Percentiles rank a stretch among this genome's conserved stretches.
These are phyloP conservation scores for Digitonthophagus gazella DNA, from an alignment of 2,888 invertebrate species.

Conservation along the genomic window DNA sequence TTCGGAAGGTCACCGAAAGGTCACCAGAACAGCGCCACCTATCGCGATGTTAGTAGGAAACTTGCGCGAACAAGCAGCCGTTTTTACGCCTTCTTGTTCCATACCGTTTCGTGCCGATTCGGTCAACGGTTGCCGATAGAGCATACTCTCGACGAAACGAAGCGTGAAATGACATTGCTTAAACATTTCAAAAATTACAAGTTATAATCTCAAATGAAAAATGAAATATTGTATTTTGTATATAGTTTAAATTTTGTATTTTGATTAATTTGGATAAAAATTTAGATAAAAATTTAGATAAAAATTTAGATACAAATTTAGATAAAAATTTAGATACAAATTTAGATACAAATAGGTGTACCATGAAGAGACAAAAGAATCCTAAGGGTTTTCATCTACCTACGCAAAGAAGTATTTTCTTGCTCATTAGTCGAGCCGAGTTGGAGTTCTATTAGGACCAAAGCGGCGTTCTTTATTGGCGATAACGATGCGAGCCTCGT, in stretches of 20 bases:
- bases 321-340: too few relatives aligned
- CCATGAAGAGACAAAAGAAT: background rate
- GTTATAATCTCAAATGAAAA: too few relatives aligned
- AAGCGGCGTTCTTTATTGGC: background rate
- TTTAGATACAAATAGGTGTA: too few relatives aligned
- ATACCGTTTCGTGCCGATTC: background rate
- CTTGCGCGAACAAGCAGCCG: too few relatives aligned
- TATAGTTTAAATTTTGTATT: too few relatives aligned
- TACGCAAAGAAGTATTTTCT: background rate
- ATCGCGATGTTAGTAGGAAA: too few relatives aligned
- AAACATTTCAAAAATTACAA: background rate
- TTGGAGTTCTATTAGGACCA: background rate
- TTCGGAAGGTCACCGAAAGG: conserved; percentile 11
- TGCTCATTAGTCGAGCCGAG: background rate
- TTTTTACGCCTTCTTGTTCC: background rate
- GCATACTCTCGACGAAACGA: background rate
- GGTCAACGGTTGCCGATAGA: background rate
- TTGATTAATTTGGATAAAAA: too few relatives aligned
- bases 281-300: too few relatives aligned
- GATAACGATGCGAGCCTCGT: background rate
- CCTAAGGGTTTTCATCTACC: background rate
- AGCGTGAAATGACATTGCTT: background rate
- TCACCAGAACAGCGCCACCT: conserved; percentile 10
- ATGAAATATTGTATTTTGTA: too few relatives aligned
- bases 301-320: too few relatives aligned